Percentiles rank a stretch among this genome's conserved stretches.
Conservation (phyloP, 2,888 invertebrate species). For the Amphipyra berbera region DNA sequence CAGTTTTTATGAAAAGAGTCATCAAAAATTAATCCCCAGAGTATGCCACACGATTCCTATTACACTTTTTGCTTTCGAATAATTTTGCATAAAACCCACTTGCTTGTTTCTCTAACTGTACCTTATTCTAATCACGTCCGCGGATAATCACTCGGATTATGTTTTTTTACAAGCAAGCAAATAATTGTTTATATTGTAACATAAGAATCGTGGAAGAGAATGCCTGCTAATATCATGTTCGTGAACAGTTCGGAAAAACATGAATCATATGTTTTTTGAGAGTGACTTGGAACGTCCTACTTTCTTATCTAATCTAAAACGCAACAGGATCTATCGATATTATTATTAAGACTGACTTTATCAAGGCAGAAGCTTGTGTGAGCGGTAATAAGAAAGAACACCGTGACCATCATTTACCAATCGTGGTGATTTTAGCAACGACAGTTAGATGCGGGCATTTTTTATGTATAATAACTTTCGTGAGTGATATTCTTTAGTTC, state of each 20-base stretch:
- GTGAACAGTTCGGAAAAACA: slow-evolving; percentile 7
- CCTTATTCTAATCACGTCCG: slow-evolving; percentile 67
- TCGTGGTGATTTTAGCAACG: too few relatives aligned
- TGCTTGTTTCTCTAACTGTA: slow-evolving; percentile 13
- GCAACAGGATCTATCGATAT: background rate
- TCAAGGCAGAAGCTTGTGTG: background rate
- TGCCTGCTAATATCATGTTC: slow-evolving; percentile 11
- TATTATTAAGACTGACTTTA: background rate
- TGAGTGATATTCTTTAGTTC: too few relatives aligned
- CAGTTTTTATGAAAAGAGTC: too few relatives aligned
- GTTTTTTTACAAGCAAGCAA: slow-evolving; percentile 71
- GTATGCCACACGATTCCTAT: background rate
- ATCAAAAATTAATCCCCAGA: too few relatives aligned
- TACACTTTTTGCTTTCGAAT: background rate
- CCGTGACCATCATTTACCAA: too few relatives aligned
- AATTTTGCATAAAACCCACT: slow-evolving; percentile 8
- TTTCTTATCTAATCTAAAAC: slow-evolving; percentile 6
- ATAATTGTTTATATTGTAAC: slow-evolving; percentile 76
- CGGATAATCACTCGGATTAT: slow-evolving; percentile 72
- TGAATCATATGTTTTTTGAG: slow-evolving; percentile 13
- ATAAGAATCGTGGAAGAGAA: slow-evolving; percentile 51
- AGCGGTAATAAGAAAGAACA: background rate
- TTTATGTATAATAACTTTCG: too few relatives aligned
- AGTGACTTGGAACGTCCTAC: background rate
- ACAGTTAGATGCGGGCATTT: too few relatives aligned